These are phyloP conservation scores for Caenorhabditis brenneri DNA, from an alignment of 1,140 invertebrate species.

Conservation along the genomic window DNA sequence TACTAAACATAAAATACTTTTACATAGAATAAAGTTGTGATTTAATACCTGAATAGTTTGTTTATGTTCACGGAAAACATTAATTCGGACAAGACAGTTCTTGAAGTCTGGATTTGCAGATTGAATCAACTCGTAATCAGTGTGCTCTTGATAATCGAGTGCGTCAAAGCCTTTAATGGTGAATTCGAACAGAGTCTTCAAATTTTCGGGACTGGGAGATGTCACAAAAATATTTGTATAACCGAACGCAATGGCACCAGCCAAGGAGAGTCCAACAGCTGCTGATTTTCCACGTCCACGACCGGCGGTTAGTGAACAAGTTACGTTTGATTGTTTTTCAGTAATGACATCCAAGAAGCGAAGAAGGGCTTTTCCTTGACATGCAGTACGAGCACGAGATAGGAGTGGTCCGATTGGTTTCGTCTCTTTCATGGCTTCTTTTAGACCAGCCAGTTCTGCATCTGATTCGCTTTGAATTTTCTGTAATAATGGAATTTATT, in stretches of 20 bases:
- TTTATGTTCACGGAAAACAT: conserved; percentile 86
- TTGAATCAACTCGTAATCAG: conserved; percentile 93
- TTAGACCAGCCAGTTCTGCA: conserved; percentile 77
- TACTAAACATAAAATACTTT: conserved; percentile 77
- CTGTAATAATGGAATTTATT: not conserved
- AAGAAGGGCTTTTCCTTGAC: conserved; percentile 77
- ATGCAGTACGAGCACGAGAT: conserved; percentile 87
- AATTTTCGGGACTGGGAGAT: conserved; percentile 95
- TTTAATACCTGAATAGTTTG: conserved; percentile 88
- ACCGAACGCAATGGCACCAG: conserved; percentile 76
- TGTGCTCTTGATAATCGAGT: conserved; percentile 89
- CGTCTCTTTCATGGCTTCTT: conserved; percentile 82
- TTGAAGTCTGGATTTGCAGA: conserved; percentile 95
- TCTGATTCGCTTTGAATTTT: conserved; percentile 60
- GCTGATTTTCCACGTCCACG: conserved; percentile 97
- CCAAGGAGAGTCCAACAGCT: conserved; percentile 85
- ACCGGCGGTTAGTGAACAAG: conserved; percentile 91
- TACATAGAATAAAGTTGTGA: conserved; percentile 4
- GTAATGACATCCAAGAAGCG: conserved; percentile 89
- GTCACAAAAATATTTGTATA: conserved; percentile 99
- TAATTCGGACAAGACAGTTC: conserved; percentile 91
- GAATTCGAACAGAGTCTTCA: conserved; percentile 97
- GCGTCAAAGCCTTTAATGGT: conserved; percentile 94
- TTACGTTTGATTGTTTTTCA: conserved; percentile 86
- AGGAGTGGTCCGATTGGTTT: conserved; percentile 89